These are phyloP conservation scores for Labrus mixtus DNA, from an alignment of 2,113 vertebrate species.

Conservation along the genomic window DNA sequence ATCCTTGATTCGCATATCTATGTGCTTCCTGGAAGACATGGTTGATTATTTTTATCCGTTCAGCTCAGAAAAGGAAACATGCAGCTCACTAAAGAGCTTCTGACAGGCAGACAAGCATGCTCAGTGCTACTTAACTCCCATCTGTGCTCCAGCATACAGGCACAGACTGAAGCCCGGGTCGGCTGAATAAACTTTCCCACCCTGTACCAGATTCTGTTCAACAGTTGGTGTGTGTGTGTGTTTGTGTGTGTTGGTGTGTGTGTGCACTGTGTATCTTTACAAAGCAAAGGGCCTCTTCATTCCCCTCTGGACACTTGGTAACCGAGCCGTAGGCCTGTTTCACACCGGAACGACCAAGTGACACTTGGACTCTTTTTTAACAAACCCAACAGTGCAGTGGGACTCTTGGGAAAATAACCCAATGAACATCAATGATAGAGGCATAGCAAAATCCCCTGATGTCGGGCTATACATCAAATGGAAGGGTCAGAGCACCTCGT, in stretches of 20 bases:
- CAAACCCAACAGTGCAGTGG: neutral
- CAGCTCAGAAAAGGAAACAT: constrained; percentile 38
- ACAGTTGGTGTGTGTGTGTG: constrained; percentile 51
- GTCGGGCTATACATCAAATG: neutral
- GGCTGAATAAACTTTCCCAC: constrained; percentile 80
- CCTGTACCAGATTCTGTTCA: constrained; percentile 56
- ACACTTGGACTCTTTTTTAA: constrained; percentile 9
- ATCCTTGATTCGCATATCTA: neutral
- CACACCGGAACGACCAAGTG: constrained; percentile 21
- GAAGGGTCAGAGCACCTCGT: too few species aligned
- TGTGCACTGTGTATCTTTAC: constrained; percentile 36
- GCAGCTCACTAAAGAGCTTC: constrained; percentile 36
- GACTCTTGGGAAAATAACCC: neutral
- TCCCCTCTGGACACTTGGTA: constrained; percentile 64
- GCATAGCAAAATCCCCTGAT: neutral
- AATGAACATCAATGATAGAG: neutral
- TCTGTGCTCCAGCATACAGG: constrained; percentile 66
- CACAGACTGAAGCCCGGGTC: constrained; percentile 41
- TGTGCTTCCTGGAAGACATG: neutral
- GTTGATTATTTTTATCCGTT: constrained; percentile 33
- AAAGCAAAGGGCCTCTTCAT: constrained; percentile 69
- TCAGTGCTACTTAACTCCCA: constrained; percentile 62
- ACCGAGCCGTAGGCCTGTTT: constrained; percentile 40
- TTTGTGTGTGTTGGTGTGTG: constrained; percentile 27
- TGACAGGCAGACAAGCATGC: constrained; percentile 50